Evolutionary conservation across 2,888 invertebrate genomes (phyloP), one percentile per base, ranked within the genome.

Genomic region (Petrophora chlorosata): DNA sequence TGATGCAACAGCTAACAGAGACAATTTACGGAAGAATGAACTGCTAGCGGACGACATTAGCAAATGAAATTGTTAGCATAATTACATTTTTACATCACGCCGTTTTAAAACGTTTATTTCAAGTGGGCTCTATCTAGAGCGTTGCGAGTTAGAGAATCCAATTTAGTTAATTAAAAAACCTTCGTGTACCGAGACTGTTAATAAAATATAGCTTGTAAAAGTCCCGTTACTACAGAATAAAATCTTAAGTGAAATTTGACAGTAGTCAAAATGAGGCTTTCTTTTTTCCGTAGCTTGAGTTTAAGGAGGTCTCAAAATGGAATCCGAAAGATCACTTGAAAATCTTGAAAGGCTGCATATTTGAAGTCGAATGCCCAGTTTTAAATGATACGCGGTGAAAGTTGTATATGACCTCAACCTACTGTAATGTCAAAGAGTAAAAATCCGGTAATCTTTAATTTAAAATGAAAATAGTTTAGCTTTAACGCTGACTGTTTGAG

Each of bases 141-240:
- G 51, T 35, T 23, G 16, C 40, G 22, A 41, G 67, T 65, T 57
- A 48, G 59, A 56, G 63, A 67, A 71, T 67, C 60, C 73, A 73
- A 76, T 76, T 74, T 66, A 46, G 58, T 69, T 78, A 72, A 79
- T 76, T 76, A 73, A 73, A 76, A 76, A 73, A 67, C 55, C 63
- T 71, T 70, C 69, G 65, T 73, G 69, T 62, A 61, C 53, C 53
- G 56, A 44, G 59, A 64, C 61, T 68, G 65, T 72, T 72, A 70
- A 63, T 62, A 57, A 67, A 67, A 65, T 64, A 63, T 60, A 49
- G 59, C 57, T 63, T 65, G 63, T 63, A 63, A 61, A 53, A 53
- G 51, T 56, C 34, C 36, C 42, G 48, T 30, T 42, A 53, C 35
- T 50, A 46, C 22, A 51, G 39, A 50, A 36, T 38, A 50, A 56